phyloP scores from a whole-genome alignment of 2,113 vertebrate genomes.

The Loxodonta africana region DNA sequence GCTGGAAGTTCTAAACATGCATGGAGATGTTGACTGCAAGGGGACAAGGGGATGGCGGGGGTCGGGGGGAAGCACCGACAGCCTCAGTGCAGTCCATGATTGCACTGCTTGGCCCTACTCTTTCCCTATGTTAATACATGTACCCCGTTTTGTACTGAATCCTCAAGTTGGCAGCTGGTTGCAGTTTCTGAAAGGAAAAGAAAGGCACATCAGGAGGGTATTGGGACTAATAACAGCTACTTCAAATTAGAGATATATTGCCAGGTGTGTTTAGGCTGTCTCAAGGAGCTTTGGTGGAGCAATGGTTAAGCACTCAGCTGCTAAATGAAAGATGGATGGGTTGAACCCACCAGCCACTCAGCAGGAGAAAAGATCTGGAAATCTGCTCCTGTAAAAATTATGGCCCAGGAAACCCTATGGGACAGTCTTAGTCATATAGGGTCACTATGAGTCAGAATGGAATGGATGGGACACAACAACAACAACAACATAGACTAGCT shows the following conservation, averaged over 20 bases:
- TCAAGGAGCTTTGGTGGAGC: background rate
- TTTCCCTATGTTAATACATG: background rate
- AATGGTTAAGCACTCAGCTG: background rate
- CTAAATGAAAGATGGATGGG: background rate
- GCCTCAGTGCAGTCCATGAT: background rate
- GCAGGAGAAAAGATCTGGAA: background rate
- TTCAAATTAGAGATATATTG: background rate
- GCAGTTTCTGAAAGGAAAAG: background rate
- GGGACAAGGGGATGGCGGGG: rapidly evolving
- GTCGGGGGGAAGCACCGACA: background rate
- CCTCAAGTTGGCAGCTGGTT: background rate
- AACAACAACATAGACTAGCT: background rate
- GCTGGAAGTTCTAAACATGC: background rate
- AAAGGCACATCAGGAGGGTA: background rate
- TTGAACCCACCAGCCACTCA: background rate
- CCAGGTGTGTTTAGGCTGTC: background rate
- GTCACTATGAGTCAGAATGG: background rate
- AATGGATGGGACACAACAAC: background rate
- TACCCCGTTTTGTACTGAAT: background rate
- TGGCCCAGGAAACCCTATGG: background rate
- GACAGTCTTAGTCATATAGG: background rate
- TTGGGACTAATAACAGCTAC: background rate
- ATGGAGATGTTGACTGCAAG: background rate
- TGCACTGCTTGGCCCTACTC: background rate
- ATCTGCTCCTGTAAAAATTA: background rate